Base-by-base conservation (phyloP, 2,888 invertebrate genomes). In the Mesorhabditis spiculigera region DNA sequence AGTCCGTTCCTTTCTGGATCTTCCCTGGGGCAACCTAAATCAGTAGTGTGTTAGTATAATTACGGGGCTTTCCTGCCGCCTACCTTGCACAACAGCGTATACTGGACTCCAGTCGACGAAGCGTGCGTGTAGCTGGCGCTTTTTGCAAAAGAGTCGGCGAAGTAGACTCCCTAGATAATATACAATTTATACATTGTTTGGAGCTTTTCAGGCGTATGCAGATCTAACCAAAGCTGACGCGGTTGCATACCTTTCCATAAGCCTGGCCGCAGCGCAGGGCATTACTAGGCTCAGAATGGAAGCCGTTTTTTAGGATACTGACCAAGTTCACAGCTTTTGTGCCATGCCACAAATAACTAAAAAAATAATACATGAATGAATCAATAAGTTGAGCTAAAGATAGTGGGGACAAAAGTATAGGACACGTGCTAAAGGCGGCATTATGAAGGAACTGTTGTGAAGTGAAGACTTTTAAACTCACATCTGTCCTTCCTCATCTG, bases 51-150 rank as follows among this genome's bases (percentile, higher is more conserved):
- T 28, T 28, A 1, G 28, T 28, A 28, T 28, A 28, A 28, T 28
- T 28, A 28, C 28, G 28, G 28, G 1, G 28, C 28, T 28, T 28
- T 28, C 28, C 28, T 1, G 3, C 28, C 28, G 28, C n/a, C 79
- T 76, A 88, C 89, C 86, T 89, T 88, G 82, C 88, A 88, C 4
- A 89, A 81, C 42, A 89, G 79, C 83, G 88, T 87, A 79, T 86
- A 87, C 68, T 86, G 87, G 76, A 75, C 71, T 8, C 81, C 81
- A 10, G 79, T 75, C 44, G 80, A 81, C 67, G 83, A 81, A 68
- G 85, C 84, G 71, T 85, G 78, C 68, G 87, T 87, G 79, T 88
- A 88, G 65, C 77, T 79, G 41, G 78, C 73, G 77, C 88, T 88
- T 80, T 89, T 89, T 58, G 80, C 82, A 80, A 89, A 89, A 67